Evolutionary conservation across 2,888 invertebrate species (phyloP).

Genomic region (Gisinianus flammeolus): DNA sequence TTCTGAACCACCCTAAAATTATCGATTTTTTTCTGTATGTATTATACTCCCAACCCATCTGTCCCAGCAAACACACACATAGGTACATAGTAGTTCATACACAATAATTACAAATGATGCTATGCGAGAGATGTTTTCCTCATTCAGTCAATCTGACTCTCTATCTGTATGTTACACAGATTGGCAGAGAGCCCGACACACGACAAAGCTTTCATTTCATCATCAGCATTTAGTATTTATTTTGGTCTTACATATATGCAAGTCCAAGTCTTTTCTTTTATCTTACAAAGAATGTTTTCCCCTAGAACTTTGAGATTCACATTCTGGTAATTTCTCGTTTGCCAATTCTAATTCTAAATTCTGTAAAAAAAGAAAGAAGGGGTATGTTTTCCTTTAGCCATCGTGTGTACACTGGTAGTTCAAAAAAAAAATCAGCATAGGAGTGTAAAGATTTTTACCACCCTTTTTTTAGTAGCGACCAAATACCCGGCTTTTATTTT

Average conservation of each 20-base stretch:
- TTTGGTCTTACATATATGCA: no score
- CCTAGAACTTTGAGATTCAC: not conserved
- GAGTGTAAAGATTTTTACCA: not conserved
- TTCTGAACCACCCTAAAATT: constrained; percentile 29
- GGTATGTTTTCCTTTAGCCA: no score
- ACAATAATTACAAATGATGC: no score
- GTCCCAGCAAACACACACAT: not conserved
- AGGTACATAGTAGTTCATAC: not conserved
- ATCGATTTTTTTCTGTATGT: constrained; percentile 28
- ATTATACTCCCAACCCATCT: not conserved
- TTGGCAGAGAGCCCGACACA: not conserved
- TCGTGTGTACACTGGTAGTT: not conserved
- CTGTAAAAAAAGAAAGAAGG: not conserved
- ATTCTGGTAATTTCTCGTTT: not conserved
- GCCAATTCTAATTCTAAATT: not conserved
- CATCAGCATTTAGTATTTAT: no score
- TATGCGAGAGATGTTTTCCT: not conserved
- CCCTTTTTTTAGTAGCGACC: not conserved
- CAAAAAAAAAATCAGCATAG: not conserved
- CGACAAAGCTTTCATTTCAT: not conserved
- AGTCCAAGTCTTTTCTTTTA: not conserved
- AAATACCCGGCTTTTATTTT: not conserved
- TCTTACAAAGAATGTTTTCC: not conserved
- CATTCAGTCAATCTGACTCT: not conserved
- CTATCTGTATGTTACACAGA: not conserved